Percentiles rank a stretch among this genome's conserved stretches.
Conservation (phyloP, 2,888 invertebrate species). For the Apodemia zela region DNA sequence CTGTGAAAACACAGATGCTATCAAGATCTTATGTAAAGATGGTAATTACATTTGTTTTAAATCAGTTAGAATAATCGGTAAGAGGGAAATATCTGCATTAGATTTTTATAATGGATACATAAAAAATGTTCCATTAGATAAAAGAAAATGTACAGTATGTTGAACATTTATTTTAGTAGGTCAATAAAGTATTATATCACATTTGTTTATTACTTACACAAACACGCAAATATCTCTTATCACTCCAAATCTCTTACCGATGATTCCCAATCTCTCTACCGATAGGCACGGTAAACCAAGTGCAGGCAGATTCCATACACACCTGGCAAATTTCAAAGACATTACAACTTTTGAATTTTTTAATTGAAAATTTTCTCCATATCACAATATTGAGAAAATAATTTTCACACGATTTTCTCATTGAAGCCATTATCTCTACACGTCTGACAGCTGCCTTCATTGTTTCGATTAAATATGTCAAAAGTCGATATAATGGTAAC, state of each 20-base stretch:
- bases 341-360: too few relatives aligned
- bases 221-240: conserved; percentile 17
- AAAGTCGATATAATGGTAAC: too few relatives aligned
- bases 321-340: too few relatives aligned
- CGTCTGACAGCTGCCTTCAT: too few relatives aligned
- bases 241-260: background rate
- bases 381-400: too few relatives aligned
- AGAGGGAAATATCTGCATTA: conserved; percentile 85
- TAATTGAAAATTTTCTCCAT: too few relatives aligned
- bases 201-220: conserved; percentile 10
- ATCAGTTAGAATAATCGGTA: conserved; percentile 83
- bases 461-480: too few relatives aligned
- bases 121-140: conserved; percentile 70
- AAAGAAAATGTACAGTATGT: conserved; percentile 54
- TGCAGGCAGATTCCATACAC: too few relatives aligned
- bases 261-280: too few relatives aligned
- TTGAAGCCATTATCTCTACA: too few relatives aligned
- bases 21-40: conserved; percentile 85
- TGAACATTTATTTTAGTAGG: conserved; percentile 41
- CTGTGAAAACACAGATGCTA: conserved; percentile 74
- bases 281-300: too few relatives aligned
- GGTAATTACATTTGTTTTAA: conserved; percentile 83
- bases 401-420: too few relatives aligned
- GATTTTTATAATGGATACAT: conserved; percentile 95
- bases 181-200: conserved; percentile 26